A percentile compares a stretch with the other conserved stretches of the same genome.
phyloP scores from a whole-genome alignment of 2,113 vertebrate species.

The Archocentrus centrarchus region DNA sequence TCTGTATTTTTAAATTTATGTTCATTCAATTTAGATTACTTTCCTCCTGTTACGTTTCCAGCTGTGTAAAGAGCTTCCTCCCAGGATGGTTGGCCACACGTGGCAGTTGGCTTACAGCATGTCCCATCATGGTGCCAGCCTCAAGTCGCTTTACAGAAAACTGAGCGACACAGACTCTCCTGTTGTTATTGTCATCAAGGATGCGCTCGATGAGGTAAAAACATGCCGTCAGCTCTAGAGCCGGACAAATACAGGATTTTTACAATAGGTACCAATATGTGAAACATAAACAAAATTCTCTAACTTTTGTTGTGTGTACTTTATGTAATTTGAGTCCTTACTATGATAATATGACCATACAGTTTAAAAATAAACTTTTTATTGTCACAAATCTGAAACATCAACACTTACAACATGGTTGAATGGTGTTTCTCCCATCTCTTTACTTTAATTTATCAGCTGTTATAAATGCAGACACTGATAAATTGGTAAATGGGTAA shows the following conservation, averaged over 20 bases:
- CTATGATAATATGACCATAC: not conserved
- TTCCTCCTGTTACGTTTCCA: conserved; percentile 34
- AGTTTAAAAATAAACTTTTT: not conserved
- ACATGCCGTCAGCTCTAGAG: not conserved
- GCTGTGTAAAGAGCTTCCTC: conserved; percentile 81
- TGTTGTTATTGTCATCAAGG: conserved; percentile 80
- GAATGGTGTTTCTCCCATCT: not conserved
- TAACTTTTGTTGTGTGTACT: not conserved
- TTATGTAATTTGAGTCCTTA: not conserved
- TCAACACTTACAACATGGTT: not conserved
- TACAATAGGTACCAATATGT: accelerated
- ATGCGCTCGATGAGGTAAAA: conserved; percentile 79
- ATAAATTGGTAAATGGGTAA: not conserved
- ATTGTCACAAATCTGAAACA: not conserved
- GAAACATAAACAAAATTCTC: not conserved
- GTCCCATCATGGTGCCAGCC: conserved; percentile 80
- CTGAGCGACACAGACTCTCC: conserved; percentile 77
- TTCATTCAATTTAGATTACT: not conserved
- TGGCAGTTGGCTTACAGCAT: conserved; percentile 83
- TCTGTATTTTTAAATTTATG: too few relatives aligned
- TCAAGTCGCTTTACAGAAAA: conserved; percentile 84
- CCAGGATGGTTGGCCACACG: conserved; percentile 76
- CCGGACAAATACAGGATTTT: not conserved
- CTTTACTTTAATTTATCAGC: not conserved
- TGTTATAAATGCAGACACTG: not conserved